These are phyloP conservation scores for Cliona cf. orientalis DNA, from an alignment of 37 sponge, comb jelly and placozoan species.

Conservation along the genomic window DNA sequence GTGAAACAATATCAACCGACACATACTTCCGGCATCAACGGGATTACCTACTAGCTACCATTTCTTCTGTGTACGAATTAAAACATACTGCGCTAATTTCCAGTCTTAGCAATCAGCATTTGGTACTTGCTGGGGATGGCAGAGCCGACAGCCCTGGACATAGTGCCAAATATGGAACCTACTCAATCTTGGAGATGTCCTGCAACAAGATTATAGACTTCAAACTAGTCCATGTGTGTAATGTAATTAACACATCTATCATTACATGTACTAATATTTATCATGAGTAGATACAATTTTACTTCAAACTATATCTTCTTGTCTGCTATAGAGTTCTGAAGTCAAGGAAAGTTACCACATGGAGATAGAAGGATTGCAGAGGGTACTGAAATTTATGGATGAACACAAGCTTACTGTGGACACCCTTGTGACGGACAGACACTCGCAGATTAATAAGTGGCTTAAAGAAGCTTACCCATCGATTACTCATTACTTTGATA, in stretches of 20 bases:
- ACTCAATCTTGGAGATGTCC: conserved; percentile 49
- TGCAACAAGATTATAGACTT: conserved; percentile 41
- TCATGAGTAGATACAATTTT: not conserved
- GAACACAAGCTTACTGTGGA: conserved; percentile 12
- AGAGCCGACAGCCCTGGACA: conserved; percentile 69
- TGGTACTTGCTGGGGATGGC: conserved; percentile 63
- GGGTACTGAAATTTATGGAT: conserved; percentile 14
- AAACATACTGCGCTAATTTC: conserved; percentile 17
- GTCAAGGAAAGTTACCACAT: conserved; percentile 51
- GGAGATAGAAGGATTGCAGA: conserved; percentile 52
- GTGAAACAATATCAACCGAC: conserved; percentile 4
- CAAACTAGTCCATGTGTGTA: conserved; percentile 62
- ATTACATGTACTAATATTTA: not conserved
- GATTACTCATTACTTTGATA: conserved; percentile 49
- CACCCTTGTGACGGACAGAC: conserved; percentile 45
- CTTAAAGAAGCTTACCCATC: conserved; percentile 18
- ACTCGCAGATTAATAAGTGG: conserved; percentile 51
- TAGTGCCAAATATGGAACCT: conserved; percentile 69
- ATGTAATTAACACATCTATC: not conserved
- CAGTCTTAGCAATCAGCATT: not conserved
- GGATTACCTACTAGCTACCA: conserved; percentile 12
- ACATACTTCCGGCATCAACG: conserved; percentile 57
- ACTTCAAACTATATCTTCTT: not conserved
- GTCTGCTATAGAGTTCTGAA: conserved; percentile 25
- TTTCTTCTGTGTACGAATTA: conserved; percentile 10